Base-by-base conservation (phyloP, 64 coral and sea anemone genomes). In the Trachythela sp. region DNA sequence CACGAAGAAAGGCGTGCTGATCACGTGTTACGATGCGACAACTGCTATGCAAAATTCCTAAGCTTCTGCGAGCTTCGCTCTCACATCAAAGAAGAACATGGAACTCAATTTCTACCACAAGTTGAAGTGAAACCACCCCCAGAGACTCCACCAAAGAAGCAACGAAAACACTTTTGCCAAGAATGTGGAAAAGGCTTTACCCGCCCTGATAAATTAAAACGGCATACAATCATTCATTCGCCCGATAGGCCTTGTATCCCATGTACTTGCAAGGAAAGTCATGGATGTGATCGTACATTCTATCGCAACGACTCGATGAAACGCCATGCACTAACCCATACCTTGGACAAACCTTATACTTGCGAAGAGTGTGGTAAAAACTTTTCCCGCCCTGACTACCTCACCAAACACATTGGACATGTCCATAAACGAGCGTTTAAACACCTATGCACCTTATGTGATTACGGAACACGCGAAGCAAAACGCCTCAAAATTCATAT, bases 161-260 rank as follows among this genome's bases (percentile, higher is more conserved):
- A 33, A 18, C 36, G 71, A 27, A 36, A 33, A 77, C 71, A 77
- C 31, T 36, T 33, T 35, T 77, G 71, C 71, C 29, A 77, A n/a
- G 71, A 80, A 36, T 80, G 75, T 13, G 75, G 75, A 17, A 80
- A 80, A 39, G 75, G 33, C 13, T 80, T 80, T 18, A 80, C 75
- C 15, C 20, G 75, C 20, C 27, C 75, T 80, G 75, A 80, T 36
- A 80, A 80, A 36, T 30, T 80, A 2, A 35, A 39, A 80, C 75
- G 75, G 20, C 75, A 80, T 80, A 38, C 75, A 36, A 80, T 80
- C 8, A 80, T 80, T 80, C 75, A 80, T 80, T 80, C 75, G 15
- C 75, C 75, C 2, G 75, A 80, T 22, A 30, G 75, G 34, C 75
- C 75, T 80, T 80, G 75, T 36, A 80, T 80, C 0, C 75, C 75